Evolutionary conservation across 2,113 vertebrate species (phyloP).

Genomic region (Chloropsis cyanopogon): DNA sequence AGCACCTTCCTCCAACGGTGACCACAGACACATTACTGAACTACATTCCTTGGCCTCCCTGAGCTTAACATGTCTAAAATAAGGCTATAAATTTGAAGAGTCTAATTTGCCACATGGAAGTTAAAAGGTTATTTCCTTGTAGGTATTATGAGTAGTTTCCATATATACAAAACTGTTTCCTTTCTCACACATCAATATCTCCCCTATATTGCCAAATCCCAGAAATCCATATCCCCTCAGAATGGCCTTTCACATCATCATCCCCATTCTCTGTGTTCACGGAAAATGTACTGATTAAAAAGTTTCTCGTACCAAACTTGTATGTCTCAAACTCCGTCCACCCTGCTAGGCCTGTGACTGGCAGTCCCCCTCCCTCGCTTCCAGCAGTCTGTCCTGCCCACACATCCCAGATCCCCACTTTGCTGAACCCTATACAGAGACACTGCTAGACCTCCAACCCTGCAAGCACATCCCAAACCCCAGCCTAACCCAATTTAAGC

Average conservation of each 20-base stretch:
- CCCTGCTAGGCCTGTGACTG: background rate
- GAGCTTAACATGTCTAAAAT: background rate
- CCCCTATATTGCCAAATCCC: background rate
- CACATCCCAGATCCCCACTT: background rate
- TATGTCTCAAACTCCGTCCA: fast-evolving
- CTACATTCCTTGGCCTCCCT: background rate
- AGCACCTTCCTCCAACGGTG: background rate
- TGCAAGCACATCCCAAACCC: background rate
- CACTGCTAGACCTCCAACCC: background rate
- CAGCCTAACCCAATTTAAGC: background rate
- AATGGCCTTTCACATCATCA: background rate
- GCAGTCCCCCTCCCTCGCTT: fast-evolving
- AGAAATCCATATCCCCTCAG: background rate
- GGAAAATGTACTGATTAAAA: background rate
- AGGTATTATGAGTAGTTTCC: background rate
- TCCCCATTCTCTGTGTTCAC: background rate
- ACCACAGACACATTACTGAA: background rate
- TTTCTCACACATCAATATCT: background rate
- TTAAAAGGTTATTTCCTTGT: background rate
- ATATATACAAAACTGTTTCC: background rate
- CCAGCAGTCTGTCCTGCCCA: background rate
- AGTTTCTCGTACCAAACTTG: background rate
- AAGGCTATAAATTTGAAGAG: background rate
- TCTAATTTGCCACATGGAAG: background rate
- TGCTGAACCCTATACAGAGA: background rate